These are phyloP conservation scores for Lates calcarifer DNA, from an alignment of 2,113 vertebrate genomes.

Conservation along the genomic window DNA sequence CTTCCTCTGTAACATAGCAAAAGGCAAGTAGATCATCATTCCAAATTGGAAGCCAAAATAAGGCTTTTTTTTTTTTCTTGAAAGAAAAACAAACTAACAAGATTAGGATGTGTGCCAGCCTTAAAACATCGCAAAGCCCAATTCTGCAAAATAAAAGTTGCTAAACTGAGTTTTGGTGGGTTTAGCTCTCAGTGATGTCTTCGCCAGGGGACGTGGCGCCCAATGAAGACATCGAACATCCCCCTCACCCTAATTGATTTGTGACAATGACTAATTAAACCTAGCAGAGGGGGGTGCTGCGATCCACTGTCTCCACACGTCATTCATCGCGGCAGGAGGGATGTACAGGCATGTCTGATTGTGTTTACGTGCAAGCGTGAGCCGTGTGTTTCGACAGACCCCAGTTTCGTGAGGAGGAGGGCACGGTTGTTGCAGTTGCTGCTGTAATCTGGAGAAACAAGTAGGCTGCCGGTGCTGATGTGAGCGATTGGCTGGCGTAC, in stretches of 20 bases:
- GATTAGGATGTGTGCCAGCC: background rate
- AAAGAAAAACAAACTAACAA: background rate
- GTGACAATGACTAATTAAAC: constrained; percentile 81
- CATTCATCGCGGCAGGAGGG: constrained; percentile 73
- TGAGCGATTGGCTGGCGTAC: constrained; percentile 14
- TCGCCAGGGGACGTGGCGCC: constrained; percentile 2
- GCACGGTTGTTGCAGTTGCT: constrained; percentile 37
- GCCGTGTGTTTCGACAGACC: constrained; percentile 8
- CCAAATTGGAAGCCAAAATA: background rate
- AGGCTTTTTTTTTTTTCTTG: background rate
- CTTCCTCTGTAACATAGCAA: background rate
- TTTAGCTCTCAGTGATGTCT: constrained; percentile 20
- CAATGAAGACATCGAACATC: constrained; percentile 57
- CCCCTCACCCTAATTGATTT: constrained; percentile 70
- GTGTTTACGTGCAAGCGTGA: constrained; percentile 35
- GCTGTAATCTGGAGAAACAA: constrained; percentile 54
- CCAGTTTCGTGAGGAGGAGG: constrained; percentile 41
- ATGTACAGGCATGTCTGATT: constrained; percentile 63
- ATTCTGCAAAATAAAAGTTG: constrained; percentile 1
- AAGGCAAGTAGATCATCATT: background rate
- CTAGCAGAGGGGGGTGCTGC: constrained; percentile 65
- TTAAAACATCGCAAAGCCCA: background rate
- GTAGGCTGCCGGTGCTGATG: constrained; percentile 32
- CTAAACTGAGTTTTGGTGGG: constrained; percentile 19
- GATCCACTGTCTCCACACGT: constrained; percentile 66